Percentiles rank a stretch among this genome's conserved stretches.
phyloP scores from a whole-genome alignment of 2,888 invertebrate species.

The Synergus japonicus region DNA sequence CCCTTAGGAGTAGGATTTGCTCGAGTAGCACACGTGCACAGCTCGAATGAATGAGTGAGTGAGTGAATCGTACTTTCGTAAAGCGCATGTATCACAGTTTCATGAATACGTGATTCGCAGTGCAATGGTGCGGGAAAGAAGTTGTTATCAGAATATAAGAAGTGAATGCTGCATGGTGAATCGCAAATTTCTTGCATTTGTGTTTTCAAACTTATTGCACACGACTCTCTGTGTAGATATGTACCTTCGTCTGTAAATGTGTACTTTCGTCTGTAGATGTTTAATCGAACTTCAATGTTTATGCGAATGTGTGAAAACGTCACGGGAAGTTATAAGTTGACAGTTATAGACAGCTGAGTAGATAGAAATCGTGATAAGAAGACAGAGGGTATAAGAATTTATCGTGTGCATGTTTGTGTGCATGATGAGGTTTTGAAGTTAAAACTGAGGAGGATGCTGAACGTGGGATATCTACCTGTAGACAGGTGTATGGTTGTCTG shows the following conservation, averaged over 20 bases:
- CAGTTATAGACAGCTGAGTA: not conserved
- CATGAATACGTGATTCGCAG: constrained; percentile 50
- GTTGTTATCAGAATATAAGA: constrained; percentile 45
- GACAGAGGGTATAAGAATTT: constrained; percentile 41
- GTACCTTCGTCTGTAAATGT: too few species aligned
- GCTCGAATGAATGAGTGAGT: constrained; percentile 27
- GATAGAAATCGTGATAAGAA: constrained; percentile 32
- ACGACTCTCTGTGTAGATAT: not conserved
- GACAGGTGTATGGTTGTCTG: constrained; percentile 95
- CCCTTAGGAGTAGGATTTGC: constrained; percentile 40
- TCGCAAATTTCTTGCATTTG: not conserved
- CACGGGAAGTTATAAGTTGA: not conserved
- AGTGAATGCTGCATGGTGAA: constrained; percentile 42
- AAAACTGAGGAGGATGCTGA: constrained; percentile 67
- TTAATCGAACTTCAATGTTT: not conserved
- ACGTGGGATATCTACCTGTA: constrained; percentile 87
- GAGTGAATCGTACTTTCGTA: constrained; percentile 41
- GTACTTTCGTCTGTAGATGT: not conserved
- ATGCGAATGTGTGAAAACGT: not conserved
- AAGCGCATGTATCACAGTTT: constrained; percentile 47
- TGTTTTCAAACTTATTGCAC: not conserved
- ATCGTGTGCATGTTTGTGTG: constrained; percentile 15
- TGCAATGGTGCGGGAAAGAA: constrained; percentile 53
- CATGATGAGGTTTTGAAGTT: constrained; percentile 51
- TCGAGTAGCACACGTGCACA: constrained; percentile 36